Evolutionary conservation across 2,888 invertebrate species (phyloP).

Genomic region (Zelleria hepariella): DNA sequence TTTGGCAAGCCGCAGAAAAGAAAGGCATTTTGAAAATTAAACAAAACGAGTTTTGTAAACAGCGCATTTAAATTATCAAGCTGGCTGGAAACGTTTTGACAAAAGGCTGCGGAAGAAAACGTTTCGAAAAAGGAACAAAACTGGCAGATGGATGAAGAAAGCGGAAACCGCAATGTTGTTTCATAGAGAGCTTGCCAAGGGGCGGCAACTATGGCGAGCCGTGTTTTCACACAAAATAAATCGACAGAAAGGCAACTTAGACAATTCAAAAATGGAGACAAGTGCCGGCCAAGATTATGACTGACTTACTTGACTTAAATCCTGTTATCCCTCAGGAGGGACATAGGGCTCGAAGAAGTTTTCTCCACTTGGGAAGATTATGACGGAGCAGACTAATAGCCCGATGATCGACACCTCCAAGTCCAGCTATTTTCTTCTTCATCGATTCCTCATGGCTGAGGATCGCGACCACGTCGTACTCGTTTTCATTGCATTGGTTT

Average conservation of each 20-base stretch:
- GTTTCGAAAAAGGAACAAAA: slow-evolving; percentile 5
- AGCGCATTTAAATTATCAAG: background rate
- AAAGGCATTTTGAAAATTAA: too few relatives aligned
- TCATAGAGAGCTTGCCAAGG: background rate
- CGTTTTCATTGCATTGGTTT: too few relatives aligned
- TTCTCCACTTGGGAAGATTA: too few relatives aligned
- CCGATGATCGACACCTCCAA: too few relatives aligned
- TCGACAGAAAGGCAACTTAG: background rate
- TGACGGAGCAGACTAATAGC: too few relatives aligned
- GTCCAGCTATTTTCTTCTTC: too few relatives aligned
- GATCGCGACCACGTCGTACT: too few relatives aligned
- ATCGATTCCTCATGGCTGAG: too few relatives aligned
- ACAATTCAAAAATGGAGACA: background rate
- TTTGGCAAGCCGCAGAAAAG: background rate
- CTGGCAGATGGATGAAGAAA: slow-evolving; percentile 31
- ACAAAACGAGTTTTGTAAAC: background rate
- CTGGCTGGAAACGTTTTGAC: background rate
- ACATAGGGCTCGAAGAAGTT: too few relatives aligned
- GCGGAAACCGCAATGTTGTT: slow-evolving; percentile 27
- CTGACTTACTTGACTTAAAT: too few relatives aligned
- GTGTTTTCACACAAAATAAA: slow-evolving; percentile 1
- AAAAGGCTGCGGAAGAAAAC: background rate
- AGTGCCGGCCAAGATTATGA: too few relatives aligned
- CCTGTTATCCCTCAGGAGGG: too few relatives aligned
- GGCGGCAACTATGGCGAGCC: slow-evolving; percentile 11